phyloP scores from a whole-genome alignment of 2,797 vertebrate species.

The Sebastes umbrosus region DNA sequence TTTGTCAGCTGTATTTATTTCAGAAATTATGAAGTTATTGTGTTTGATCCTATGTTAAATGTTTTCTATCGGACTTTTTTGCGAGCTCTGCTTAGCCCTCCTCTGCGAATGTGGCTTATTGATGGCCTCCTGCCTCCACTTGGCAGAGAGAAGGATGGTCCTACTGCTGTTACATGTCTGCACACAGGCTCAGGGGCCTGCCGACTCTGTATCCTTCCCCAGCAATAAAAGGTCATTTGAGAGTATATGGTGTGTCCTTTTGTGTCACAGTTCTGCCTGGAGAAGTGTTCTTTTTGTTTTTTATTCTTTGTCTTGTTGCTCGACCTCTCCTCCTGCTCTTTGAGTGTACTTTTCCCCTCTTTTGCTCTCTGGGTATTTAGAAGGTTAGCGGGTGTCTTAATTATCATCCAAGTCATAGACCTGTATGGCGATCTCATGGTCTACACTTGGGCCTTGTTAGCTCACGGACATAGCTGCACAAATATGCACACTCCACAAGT shows the following conservation, averaged over 20 bases:
- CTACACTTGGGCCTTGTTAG: background rate
- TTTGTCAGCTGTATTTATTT: constrained; percentile 25
- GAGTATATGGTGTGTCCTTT: constrained; percentile 70
- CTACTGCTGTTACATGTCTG: constrained; percentile 55
- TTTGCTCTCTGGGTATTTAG: constrained; percentile 23
- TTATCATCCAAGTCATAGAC: constrained; percentile 30
- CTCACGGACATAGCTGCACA: background rate
- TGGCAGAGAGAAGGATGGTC: constrained; percentile 38
- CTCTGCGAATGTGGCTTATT: constrained; percentile 37
- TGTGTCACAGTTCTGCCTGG: constrained; percentile 59
- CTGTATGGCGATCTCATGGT: background rate
- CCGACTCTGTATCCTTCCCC: constrained; percentile 62
- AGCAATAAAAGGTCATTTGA: constrained; percentile 75
- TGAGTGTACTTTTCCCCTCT: background rate
- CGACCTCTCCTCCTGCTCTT: constrained; percentile 36
- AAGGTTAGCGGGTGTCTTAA: constrained; percentile 27
- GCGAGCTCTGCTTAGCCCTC: background rate
- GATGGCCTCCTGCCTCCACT: constrained; percentile 24
- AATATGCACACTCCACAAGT: background rate
- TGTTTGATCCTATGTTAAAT: background rate
- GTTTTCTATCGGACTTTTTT: constrained; percentile 17
- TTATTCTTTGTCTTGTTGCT: constrained; percentile 32
- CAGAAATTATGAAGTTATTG: background rate
- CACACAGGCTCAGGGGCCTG: constrained; percentile 66
- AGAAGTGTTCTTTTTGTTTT: constrained; percentile 35